phyloP scores from a whole-genome alignment of 2,113 vertebrate species.

The Lucifuga dentata region DNA sequence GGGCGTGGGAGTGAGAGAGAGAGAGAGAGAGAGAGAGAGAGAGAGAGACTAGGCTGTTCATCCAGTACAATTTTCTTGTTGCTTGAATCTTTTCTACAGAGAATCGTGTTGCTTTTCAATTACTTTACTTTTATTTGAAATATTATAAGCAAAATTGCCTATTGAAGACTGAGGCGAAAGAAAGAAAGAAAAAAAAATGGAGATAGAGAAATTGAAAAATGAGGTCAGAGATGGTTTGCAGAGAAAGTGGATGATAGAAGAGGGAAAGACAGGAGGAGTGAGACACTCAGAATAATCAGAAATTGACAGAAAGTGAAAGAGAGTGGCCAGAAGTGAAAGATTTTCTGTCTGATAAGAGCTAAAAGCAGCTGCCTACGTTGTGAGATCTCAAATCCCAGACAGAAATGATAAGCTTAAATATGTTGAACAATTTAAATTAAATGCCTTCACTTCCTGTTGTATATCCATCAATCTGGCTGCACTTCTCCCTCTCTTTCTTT shows the following conservation, averaged over 20 bases:
- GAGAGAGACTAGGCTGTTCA: conserved; percentile 22
- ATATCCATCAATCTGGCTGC: conserved; percentile 14
- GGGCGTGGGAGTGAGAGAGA: not conserved
- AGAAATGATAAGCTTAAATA: conserved; percentile 44
- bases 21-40: conserved; percentile 1
- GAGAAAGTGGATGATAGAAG: conserved; percentile 10
- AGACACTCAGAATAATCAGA: not conserved
- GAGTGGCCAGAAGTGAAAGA: conserved; percentile 30
- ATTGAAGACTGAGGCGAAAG: not conserved
- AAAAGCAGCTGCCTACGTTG: conserved; percentile 52
- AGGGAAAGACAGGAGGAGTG: conserved; percentile 1
- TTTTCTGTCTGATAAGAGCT: conserved; percentile 34
- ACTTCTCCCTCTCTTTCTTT: not conserved
- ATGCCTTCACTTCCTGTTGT: conserved; percentile 48
- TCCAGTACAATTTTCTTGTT: conserved; percentile 27
- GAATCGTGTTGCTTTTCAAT: conserved; percentile 43
- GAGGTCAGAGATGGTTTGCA: conserved; percentile 11
- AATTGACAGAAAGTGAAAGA: conserved; percentile 8
- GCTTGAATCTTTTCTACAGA: conserved; percentile 24
- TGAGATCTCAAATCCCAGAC: conserved; percentile 34
- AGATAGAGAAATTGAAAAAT: conserved; percentile 4
- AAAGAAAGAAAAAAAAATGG: conserved; percentile 3
- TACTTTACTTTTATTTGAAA: conserved; percentile 35
- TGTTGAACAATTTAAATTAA: conserved; percentile 35
- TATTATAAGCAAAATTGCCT: conserved; percentile 40